Percentiles rank a stretch among this genome's conserved stretches.
phyloP scores from a whole-genome alignment of 2,797 vertebrate species.

The Neosilurus mollespiculum region DNA sequence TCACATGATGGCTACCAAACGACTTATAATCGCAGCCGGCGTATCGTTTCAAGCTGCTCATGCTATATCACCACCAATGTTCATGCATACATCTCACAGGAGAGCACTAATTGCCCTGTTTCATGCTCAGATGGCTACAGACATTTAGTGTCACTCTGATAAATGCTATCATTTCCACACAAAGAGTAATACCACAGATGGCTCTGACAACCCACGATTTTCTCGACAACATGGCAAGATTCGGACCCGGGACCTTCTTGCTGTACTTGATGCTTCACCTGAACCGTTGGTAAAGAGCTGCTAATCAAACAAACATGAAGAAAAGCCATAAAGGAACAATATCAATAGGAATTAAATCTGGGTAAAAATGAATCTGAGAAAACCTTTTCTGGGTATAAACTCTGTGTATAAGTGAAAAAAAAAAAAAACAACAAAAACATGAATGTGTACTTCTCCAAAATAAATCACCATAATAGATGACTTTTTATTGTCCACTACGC shows the following conservation, averaged over 20 bases:
- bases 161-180: background rate
- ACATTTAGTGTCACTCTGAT: background rate
- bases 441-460: background rate
- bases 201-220: background rate
- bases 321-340: background rate
- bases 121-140: background rate
- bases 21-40: no score
- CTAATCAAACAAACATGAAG: background rate
- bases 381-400: background rate
- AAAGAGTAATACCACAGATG: background rate
- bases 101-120: background rate
- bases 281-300: background rate
- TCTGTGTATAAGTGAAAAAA: no score
- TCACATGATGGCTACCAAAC: background rate
- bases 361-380: background rate
- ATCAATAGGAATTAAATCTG: background rate
- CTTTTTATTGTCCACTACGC: no score
- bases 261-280: background rate
- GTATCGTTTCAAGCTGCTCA: background rate
- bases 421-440: no score
- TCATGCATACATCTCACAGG: background rate
- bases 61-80: no score
- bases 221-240: background rate
- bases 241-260: no score
- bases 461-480: no score